Conservation (phyloP, 2,113 vertebrate species). For the Dipodomys stephensi region DNA sequence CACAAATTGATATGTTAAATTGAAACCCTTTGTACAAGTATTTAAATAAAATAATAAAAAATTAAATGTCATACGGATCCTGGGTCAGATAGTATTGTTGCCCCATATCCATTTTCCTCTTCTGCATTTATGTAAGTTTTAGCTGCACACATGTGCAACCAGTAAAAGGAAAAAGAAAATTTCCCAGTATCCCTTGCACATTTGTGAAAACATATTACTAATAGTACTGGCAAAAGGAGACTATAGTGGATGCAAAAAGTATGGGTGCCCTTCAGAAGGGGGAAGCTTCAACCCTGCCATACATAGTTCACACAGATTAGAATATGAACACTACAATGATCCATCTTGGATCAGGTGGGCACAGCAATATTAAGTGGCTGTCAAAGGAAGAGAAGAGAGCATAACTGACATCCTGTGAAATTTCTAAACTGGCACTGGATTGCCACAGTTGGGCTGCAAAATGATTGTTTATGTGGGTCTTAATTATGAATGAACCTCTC, state of each 20-base stretch:
- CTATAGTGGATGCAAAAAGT: neutral
- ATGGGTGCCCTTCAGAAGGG: neutral
- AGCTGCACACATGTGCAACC: neutral
- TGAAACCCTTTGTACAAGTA: too few species aligned
- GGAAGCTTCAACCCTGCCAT: neutral
- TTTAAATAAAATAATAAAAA: too few species aligned
- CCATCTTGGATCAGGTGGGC: neutral
- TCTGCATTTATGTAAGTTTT: neutral
- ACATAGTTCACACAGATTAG: neutral
- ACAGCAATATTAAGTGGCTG: neutral
- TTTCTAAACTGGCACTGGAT: neutral
- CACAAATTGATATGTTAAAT: too few species aligned
- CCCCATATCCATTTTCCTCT: neutral
- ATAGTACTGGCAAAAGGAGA: neutral
- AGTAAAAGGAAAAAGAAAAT: neutral
- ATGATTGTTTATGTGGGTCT: neutral
- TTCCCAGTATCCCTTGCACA: neutral
- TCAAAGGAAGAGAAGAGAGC: neutral
- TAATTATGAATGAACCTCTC: neutral
- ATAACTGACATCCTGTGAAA: neutral
- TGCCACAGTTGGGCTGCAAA: neutral
- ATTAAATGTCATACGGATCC: neutral
- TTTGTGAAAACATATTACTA: neutral
- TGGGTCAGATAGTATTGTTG: neutral
- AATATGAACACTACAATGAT: neutral